Conservation (phyloP, 2,888 invertebrate genomes). For the Orthonychiurus folsomi region DNA sequence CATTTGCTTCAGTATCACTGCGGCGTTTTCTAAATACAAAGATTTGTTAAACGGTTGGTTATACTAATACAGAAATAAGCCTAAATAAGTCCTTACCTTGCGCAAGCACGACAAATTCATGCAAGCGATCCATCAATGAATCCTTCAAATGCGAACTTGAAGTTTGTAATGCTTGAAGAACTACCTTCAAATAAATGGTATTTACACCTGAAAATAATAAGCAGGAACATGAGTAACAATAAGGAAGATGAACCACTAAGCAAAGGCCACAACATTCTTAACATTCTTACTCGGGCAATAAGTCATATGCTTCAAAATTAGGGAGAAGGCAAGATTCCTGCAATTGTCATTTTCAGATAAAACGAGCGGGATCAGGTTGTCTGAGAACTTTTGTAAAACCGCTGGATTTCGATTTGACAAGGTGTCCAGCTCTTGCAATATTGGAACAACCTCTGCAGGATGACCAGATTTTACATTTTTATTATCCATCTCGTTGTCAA, state of each 20-base stretch:
- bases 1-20: constrained; percentile 64
- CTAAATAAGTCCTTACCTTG: constrained; percentile 25
- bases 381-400: constrained; percentile 57
- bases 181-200: constrained; percentile 25
- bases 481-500: neutral
- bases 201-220: constrained; percentile 22
- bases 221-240: too few relatives aligned
- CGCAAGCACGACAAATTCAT: constrained; percentile 33
- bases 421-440: constrained; percentile 66
- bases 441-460: constrained; percentile 53
- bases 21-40: constrained; percentile 59
- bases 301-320: constrained; percentile 62
- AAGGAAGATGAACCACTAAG: too few relatives aligned
- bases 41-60: neutral
- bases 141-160: constrained; percentile 23
- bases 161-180: constrained; percentile 27
- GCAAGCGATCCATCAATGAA: constrained; percentile 29
- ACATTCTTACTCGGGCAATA: constrained; percentile 48
- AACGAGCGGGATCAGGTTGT: constrained; percentile 56
- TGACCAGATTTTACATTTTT: neutral
- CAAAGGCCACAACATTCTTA: too few relatives aligned
- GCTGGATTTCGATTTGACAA: constrained; percentile 60
- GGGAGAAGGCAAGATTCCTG: constrained; percentile 60
- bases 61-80: neutral
- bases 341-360: constrained; percentile 55